These are phyloP conservation scores for Agapornis roseicollis DNA, from an alignment of 2,113 vertebrate genomes.

Conservation along the genomic window DNA sequence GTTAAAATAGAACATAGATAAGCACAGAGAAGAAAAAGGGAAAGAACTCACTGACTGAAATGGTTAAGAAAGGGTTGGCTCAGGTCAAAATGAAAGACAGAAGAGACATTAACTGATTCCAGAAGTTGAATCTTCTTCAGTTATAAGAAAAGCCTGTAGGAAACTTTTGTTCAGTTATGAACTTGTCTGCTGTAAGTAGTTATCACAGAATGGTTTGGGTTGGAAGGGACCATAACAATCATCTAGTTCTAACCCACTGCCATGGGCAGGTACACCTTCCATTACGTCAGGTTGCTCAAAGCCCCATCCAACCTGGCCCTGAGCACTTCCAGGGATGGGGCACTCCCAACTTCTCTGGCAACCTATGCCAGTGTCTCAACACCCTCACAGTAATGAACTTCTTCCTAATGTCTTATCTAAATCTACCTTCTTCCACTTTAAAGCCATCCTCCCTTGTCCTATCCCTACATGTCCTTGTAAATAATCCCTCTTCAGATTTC, in stretches of 20 bases:
- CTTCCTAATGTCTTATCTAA: background rate
- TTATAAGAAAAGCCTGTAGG: background rate
- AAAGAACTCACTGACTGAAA: background rate
- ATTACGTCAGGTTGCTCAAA: background rate
- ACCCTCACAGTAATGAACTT: background rate
- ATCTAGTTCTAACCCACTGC: background rate
- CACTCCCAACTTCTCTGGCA: background rate
- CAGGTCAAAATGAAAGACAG: background rate
- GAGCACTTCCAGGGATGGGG: background rate
- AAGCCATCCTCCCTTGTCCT: background rate
- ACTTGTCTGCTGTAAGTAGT: background rate
- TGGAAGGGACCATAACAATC: background rate
- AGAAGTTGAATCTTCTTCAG: background rate
- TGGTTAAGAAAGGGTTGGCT: background rate
- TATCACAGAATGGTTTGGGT: background rate
- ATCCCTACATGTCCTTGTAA: background rate
- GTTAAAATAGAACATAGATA: background rate
- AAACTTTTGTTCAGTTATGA: background rate
- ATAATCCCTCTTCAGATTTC: background rate
- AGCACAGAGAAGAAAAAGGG: background rate
- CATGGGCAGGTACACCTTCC: background rate
- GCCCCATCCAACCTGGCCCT: background rate
- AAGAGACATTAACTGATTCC: background rate
- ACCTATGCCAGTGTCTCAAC: background rate
- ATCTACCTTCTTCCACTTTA: background rate